Base-by-base conservation (phyloP, 2,888 invertebrate species). In the Tetragonula carbonaria region DNA sequence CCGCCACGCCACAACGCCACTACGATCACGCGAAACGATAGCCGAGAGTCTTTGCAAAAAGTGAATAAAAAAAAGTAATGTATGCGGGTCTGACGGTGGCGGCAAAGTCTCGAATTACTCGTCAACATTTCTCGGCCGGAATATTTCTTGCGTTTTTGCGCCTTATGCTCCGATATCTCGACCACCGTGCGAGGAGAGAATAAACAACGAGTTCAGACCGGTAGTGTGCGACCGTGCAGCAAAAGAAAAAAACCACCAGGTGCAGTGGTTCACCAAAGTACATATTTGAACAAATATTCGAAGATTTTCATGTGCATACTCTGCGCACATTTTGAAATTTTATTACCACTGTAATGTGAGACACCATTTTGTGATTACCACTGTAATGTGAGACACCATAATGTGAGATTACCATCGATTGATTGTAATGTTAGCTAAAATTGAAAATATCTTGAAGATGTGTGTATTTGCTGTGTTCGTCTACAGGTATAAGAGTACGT, bases 131-230 rank as follows among this genome's bases (percentile, higher is more conserved):
- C 28, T 28, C 50, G 2, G 13, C 21, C 53, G 51, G 16, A 68
- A 68, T 68, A 55, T 68, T 45, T 63, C 59, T 33, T 33, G 50
- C 59, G 67, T 73, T 73, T 59, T 57, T 76, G 16, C 11, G 28
- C 8, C 53, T 28, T 53, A 45, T 51, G 78, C 38, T 79, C 50
- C n/a, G 14, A 50, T 73, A 50, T 51, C 23, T 38, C 38, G 23
- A 8, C 38, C 23, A 51, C 18, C 13, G 33, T 3, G 11, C 38
- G 21, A 66, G 66, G 33, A 21, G 23, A 74, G 62, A 28, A 74
- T 78, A 79, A 82, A 82, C 79, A 80, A 57, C 66, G 23, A 45
- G 33, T 51, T 18, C 55, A 63, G 53, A 5, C 57, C 18, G 16
- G 53, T 53, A 5, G 11, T 38, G 38, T 33, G 33, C 28, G 28